phyloP scores from a whole-genome alignment of 2,888 invertebrate genomes.

The Cryptophagus acutangulus region DNA sequence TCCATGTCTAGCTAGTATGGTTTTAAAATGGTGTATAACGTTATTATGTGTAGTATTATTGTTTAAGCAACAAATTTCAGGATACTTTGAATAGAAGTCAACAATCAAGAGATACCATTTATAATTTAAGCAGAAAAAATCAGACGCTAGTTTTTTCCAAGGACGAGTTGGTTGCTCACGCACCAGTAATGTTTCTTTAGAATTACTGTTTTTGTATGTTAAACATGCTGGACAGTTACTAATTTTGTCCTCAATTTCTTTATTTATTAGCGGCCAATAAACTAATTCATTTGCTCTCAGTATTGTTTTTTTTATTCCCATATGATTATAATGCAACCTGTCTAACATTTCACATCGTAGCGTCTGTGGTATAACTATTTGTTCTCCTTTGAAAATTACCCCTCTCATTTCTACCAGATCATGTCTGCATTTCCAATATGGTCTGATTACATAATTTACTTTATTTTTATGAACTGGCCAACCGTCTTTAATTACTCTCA shows the following conservation, averaged over 20 bases:
- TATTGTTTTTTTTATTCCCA: constrained; percentile 27
- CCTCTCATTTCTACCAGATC: constrained; percentile 16
- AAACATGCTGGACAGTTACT: constrained; percentile 27
- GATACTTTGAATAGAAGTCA: constrained; percentile 28
- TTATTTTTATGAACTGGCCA: constrained; percentile 13
- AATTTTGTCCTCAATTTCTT: constrained; percentile 22
- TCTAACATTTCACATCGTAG: constrained; percentile 24
- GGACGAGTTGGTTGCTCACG: constrained; percentile 21
- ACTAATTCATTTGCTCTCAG: constrained; percentile 22
- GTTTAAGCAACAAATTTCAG: constrained; percentile 23
- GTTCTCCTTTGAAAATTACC: constrained; percentile 22
- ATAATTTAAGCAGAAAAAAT: constrained; percentile 26
- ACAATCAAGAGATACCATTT: constrained; percentile 26
- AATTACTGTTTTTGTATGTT: constrained; percentile 18
- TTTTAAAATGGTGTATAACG: constrained; percentile 23
- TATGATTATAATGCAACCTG: constrained; percentile 26
- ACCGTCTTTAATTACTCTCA: constrained; percentile 6
- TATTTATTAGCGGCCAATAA: constrained; percentile 28
- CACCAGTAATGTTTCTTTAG: constrained; percentile 24
- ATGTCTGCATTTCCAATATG: constrained; percentile 17
- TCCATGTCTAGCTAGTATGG: constrained; percentile 25
- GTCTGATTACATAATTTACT: constrained; percentile 5
- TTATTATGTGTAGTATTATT: constrained; percentile 18
- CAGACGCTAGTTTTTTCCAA: constrained; percentile 26
- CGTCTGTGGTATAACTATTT: constrained; percentile 24